Conservation (phyloP, 2,888 invertebrate species). For the Heliconius ismenius region DNA sequence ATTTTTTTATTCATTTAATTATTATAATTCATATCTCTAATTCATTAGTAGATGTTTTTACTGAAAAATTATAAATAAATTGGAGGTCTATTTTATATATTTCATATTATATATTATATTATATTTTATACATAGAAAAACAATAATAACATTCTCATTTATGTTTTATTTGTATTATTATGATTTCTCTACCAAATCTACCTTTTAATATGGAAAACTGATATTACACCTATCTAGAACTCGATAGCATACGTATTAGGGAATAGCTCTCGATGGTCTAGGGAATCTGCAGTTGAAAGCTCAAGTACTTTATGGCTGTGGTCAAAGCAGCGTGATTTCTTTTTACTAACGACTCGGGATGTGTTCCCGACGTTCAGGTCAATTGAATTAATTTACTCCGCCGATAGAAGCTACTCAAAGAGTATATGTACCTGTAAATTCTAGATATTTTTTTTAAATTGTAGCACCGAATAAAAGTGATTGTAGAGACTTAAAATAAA, state of each 20-base stretch:
- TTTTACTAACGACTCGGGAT: conserved; percentile 39
- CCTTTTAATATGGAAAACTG: conserved; percentile 46
- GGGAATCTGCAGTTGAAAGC: conserved; percentile 50
- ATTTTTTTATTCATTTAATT: neutral
- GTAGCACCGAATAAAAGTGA: neutral
- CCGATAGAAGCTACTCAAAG: conserved; percentile 14
- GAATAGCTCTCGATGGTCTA: conserved; percentile 59
- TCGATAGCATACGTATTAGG: conserved; percentile 66
- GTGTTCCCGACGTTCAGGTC: conserved; percentile 40
- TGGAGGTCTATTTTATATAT: neutral
- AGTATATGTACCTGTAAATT: neutral
- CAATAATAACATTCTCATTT: neutral
- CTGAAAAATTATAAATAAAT: no score
- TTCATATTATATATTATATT: neutral
- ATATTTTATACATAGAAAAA: no score
- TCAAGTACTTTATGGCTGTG: conserved; percentile 48
- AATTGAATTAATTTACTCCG: conserved; percentile 42
- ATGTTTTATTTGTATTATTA: neutral
- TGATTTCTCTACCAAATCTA: neutral
- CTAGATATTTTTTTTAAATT: conserved; percentile 11
- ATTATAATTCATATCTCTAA: neutral
- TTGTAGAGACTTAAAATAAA: neutral
- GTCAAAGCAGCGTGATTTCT: conserved; percentile 47
- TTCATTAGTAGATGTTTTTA: no score
- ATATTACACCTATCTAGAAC: conserved; percentile 62